Evolutionary conservation across 2,797 vertebrate genomes (phyloP), one percentile per base, ranked within the genome.

Genomic region (Ptychobarbus kaznakovi): DNA sequence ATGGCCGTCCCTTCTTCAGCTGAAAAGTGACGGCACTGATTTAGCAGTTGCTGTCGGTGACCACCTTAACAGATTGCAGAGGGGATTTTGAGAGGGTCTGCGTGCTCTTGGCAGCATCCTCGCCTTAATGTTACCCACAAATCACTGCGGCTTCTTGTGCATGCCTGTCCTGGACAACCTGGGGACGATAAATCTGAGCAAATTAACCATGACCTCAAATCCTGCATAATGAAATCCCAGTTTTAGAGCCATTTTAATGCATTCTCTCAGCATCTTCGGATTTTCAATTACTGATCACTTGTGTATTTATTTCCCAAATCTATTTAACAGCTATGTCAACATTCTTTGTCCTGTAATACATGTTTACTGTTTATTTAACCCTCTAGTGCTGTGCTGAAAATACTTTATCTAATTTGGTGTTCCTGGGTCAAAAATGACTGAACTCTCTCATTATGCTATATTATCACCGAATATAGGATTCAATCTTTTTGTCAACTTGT

Each of bases 191-290:
- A 90, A 91, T 91, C 88, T 90, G 87, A 40, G 84, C 87, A 90
- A 89, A 89, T 91, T 90, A 90, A 86, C 86, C 88, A 87, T 89
- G 88, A 90, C 83, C 89, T 84, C 87, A 89, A 89, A 89, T 89
- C 85, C 89, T 81, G 87, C 81, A 80, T 88, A 86, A 87, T 88
- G 75, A 87, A 91, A 90, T 81, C 84, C 74, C 76, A 75, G 86
- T 86, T 86, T 87, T 68, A 83, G 73, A 72, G 58, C 56, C 58
- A 58, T 88, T 90, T 87, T 81, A 83, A 72, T 81, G 70, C 77
- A 76, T 83, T 85, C 44, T 85, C 84, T n/a, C 72, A 77, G 56
- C 63, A 76, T 78, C 61, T 75, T 75, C 28, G 10, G 38, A 51
- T 80, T 87, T 80, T 49, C 70, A 82, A 49, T 82, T 70, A 82